Base-by-base conservation (phyloP, 2,797 vertebrate genomes). In the Sorex maritimensis region DNA sequence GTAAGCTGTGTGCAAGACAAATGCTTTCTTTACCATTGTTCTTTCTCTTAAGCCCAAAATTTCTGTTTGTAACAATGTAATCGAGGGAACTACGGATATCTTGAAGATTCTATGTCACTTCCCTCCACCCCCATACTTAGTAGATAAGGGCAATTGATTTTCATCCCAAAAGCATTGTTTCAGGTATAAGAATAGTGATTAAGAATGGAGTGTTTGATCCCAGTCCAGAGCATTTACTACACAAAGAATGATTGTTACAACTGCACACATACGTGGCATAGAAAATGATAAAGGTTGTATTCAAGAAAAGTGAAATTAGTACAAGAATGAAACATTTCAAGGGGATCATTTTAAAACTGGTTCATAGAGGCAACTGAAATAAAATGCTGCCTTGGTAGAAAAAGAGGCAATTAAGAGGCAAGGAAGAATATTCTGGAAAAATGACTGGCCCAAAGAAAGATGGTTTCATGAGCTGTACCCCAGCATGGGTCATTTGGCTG, bases 231-330 rank as follows among this genome's bases (percentile, higher is more conserved):
- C 86, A 28, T 15, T 85, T 52, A 24, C 11, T 52, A 24, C 3
- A 2, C 19, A 77, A 71, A 86, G 0, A 2, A 41, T 69, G 88
- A 58, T 28, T 13, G n/a, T 1, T n/a, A 10, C 8, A 79, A 78
- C 4, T 41, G 44, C 83, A 44, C 5, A 72, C 52, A 1, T 75
- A 24, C 49, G 2, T 83, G 14, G 3, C 82, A 81, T 79, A 79
- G 78, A 38, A 1, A 52, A 0, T 68, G 38, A 41, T 15, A 9
- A 61, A 52, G 77, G 14, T 1, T 28, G 1, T 24, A 1, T 44
- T 55, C 80, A 4, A 83, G 81, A 95, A 68, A 79, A 58, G 58
- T 61, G 15, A 71, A 55, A 81, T 41, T 77, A 80, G 15, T 10
- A 8, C 7, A 69, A 28, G 15, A 79, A 24, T 17, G 2, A 86